A percentile compares a stretch with the other conserved stretches of the same genome.
Evolutionary conservation across 2,113 vertebrate species (phyloP).

Genomic region (Malaclemys terrapin): DNA sequence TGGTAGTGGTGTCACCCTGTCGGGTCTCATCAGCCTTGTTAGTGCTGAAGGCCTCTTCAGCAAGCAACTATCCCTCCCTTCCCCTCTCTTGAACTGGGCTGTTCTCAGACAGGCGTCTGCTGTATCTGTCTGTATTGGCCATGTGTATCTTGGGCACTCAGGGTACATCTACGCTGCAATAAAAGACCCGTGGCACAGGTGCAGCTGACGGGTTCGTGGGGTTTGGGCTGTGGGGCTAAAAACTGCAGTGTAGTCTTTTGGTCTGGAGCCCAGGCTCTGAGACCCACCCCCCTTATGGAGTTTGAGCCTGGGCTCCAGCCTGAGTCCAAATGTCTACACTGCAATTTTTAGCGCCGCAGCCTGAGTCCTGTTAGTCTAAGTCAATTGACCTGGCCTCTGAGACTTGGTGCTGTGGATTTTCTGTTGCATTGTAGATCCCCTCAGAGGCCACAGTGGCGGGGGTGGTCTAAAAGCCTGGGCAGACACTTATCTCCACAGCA

Average conservation of each 20-base stretch:
- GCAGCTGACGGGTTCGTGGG: neutral
- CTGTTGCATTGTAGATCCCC: neutral
- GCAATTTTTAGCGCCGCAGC: neutral
- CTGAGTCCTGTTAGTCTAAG: neutral
- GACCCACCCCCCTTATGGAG: neutral
- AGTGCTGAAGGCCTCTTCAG: neutral
- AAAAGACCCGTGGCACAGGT: neutral
- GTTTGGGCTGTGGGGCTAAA: neutral
- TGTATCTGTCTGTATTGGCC: neutral
- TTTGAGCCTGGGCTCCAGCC: neutral
- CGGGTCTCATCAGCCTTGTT: neutral
- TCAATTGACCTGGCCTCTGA: neutral
- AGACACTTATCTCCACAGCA: neutral
- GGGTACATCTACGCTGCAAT: neutral
- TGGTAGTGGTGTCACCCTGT: neutral
- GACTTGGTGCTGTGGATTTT: neutral
- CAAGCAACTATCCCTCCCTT: neutral
- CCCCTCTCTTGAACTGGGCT: fast-evolving
- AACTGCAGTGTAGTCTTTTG: neutral
- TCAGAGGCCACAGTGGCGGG: neutral
- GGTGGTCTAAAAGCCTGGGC: neutral
- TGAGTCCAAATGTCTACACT: neutral
- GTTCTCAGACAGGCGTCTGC: neutral
- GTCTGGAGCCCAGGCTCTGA: neutral
- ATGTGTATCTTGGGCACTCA: neutral